Conservation (phyloP, 1,140 invertebrate species). For the Radopholus similis region DNA sequence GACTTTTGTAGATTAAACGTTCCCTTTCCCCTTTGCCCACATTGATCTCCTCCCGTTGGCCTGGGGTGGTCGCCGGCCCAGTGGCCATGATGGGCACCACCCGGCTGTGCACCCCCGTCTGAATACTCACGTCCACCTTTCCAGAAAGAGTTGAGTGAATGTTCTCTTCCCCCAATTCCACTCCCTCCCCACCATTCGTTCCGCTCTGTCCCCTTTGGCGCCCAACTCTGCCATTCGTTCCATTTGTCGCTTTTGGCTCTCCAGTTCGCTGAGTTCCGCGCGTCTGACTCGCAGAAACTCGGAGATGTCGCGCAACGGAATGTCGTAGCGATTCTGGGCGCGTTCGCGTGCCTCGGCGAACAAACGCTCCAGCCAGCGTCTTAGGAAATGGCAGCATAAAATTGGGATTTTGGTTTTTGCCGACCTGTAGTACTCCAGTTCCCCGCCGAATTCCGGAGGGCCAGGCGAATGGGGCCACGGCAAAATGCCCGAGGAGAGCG, state of each 20-base stretch:
- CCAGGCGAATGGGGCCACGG: neutral
- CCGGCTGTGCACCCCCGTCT: conserved; percentile 9
- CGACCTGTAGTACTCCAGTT: conserved; percentile 13
- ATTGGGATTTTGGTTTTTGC: neutral
- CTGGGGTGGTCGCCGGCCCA: neutral
- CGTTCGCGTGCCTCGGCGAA: neutral
- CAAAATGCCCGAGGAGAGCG: neutral
- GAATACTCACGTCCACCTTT: conserved; percentile 10
- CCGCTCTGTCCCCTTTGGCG: neutral
- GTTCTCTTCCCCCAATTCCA: neutral
- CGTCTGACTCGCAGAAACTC: conserved; percentile 4
- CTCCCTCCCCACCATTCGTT: neutral
- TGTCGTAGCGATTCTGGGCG: neutral
- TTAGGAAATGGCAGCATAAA: neutral
- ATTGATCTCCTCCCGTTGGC: neutral
- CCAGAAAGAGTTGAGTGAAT: neutral
- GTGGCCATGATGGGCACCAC: conserved; percentile 2
- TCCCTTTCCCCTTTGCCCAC: neutral
- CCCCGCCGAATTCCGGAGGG: neutral
- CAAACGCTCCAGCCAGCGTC: conserved; percentile 5
- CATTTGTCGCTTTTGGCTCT: conserved; percentile 8
- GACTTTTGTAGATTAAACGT: neutral
- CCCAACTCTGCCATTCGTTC: conserved; percentile 12
- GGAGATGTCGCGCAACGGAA: conserved; percentile 6
- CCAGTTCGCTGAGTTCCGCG: conserved; percentile 1